Conservation (phyloP, 2,113 vertebrate genomes). For the Zootoca vivipara region DNA sequence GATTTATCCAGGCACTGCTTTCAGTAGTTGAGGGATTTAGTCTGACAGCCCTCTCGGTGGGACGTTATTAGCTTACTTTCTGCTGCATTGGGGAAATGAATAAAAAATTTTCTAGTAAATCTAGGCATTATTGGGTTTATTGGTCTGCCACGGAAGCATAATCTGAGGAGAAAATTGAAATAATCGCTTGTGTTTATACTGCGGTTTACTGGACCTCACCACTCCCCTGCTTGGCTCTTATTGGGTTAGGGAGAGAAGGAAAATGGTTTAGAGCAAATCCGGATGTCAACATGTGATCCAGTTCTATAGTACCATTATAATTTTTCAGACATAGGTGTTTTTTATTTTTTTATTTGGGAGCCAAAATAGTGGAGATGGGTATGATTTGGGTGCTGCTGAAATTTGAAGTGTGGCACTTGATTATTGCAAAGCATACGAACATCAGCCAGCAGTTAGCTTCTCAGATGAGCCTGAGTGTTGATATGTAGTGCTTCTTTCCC, state of each 20-base stretch:
- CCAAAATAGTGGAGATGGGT: not conserved
- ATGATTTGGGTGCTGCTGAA: not conserved
- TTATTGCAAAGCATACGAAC: not conserved
- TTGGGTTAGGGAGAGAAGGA: not conserved
- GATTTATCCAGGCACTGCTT: conserved; percentile 60
- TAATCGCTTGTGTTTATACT: conserved; percentile 33
- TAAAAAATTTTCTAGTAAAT: conserved; percentile 62
- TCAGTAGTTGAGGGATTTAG: conserved; percentile 56
- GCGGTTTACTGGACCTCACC: conserved; percentile 48
- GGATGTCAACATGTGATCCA: not conserved
- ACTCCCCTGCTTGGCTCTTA: not conserved
- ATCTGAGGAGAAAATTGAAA: conserved; percentile 62
- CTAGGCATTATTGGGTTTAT: conserved; percentile 65
- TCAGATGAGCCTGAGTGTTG: not conserved
- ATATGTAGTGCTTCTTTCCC: not conserved
- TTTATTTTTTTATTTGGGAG: not conserved
- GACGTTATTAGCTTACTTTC: conserved; percentile 70
- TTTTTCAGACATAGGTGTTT: not conserved
- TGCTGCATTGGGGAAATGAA: conserved; percentile 62
- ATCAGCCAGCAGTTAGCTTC: accelerated
- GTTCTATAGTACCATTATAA: not conserved
- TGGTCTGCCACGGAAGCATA: conserved; percentile 54
- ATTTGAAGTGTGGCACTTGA: accelerated
- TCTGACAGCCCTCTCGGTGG: conserved; percentile 53
- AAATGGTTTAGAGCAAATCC: not conserved